phyloP scores from a whole-genome alignment of 2,113 vertebrate species.

The Lota lota region DNA sequence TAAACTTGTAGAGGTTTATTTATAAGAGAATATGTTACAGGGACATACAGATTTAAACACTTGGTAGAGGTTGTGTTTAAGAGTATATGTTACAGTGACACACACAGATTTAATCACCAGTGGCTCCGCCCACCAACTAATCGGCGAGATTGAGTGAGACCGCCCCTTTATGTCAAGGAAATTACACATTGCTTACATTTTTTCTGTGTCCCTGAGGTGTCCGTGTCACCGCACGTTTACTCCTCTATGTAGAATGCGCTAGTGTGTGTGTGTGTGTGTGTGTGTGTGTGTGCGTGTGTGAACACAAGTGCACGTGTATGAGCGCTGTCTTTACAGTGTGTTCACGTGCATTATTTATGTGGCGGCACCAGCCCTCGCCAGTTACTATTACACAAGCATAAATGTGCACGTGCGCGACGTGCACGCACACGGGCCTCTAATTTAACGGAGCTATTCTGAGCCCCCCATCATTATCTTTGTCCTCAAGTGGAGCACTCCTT shows the following conservation, averaged over 20 bases:
- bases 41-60: too few relatives aligned
- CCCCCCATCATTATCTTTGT: constrained; percentile 52
- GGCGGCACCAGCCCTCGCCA: too few relatives aligned
- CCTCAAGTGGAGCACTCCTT: constrained; percentile 43
- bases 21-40: too few relatives aligned
- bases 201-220: neutral
- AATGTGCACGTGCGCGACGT: too few relatives aligned
- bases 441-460: constrained; percentile 49
- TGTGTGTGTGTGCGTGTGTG: neutral
- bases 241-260: neutral
- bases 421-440: constrained; percentile 19
- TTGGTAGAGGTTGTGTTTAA: too few relatives aligned
- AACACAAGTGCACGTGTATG: neutral
- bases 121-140: too few relatives aligned
- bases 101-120: too few relatives aligned
- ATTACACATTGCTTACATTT: neutral
- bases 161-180: neutral
- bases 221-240: neutral
- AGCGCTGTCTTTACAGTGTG: neutral
- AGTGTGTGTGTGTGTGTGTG: neutral
- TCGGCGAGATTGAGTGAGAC: neutral
- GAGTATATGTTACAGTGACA: too few relatives aligned
- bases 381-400: neutral
- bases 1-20: too few relatives aligned
- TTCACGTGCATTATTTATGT: neutral